Evolutionary conservation across 2,888 invertebrate species (phyloP).

Genomic region (Lithophane ornitopus): DNA sequence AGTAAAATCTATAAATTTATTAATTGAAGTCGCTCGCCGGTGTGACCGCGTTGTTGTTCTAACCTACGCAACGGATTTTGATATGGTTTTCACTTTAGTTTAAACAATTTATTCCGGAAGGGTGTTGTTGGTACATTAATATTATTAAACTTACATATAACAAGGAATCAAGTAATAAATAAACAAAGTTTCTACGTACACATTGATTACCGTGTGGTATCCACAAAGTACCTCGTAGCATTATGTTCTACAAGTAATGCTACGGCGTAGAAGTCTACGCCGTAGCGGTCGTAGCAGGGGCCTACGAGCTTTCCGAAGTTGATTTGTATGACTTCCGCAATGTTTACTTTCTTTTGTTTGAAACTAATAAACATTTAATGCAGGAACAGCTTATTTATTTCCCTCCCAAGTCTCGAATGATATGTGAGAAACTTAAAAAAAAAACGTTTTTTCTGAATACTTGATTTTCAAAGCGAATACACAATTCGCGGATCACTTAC

Average conservation of each 20-base stretch:
- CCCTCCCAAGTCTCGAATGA: no score
- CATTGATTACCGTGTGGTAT: not conserved
- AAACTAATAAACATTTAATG: not conserved
- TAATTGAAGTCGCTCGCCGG: no score
- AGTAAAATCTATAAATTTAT: no score
- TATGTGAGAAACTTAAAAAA: not conserved
- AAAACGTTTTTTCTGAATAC: not conserved
- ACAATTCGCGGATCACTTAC: not conserved
- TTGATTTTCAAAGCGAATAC: not conserved
- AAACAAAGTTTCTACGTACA: not conserved
- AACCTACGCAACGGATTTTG: not conserved
- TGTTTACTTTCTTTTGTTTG: not conserved
- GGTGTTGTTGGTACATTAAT: not conserved
- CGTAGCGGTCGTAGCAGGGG: slow-evolving; percentile 39
- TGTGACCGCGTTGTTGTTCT: not conserved
- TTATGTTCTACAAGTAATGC: not conserved
- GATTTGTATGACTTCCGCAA: not conserved
- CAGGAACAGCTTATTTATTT: not conserved
- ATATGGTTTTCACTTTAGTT: not conserved
- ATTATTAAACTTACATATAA: not conserved
- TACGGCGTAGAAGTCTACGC: slow-evolving; percentile 43
- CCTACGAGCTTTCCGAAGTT: not conserved
- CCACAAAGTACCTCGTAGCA: not conserved
- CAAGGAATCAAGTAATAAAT: not conserved
- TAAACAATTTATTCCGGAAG: not conserved